Base-by-base conservation (phyloP, 2,797 vertebrate genomes). In the Hybognathus amarus region DNA sequence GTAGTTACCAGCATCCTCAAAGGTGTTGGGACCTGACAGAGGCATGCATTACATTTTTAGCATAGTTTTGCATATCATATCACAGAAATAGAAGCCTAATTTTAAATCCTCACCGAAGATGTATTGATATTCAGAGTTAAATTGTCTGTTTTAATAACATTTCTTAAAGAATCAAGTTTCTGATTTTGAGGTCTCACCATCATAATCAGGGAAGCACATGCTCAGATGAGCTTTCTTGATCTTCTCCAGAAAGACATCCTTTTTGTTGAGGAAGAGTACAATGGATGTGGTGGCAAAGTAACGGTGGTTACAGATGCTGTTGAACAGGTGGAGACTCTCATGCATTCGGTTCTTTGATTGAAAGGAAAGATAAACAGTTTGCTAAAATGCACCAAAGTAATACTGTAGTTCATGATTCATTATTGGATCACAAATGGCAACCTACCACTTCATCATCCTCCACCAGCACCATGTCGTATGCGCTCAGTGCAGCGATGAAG, bases 251-350 rank as follows among this genome's bases (percentile, higher is more conserved):
- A 99, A 99, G 76, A 99, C 97, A 0, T 99, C 98, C 88, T 99
- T 99, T 94, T 99, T 99, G 96, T 99, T 99, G 88, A 99, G 96
- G 93, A 99, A 99, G 87, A 99, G 97, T 82, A 99, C 97, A 0
- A 99, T 99, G 88, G 97, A 99, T 80, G 98, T 99, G 85, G 97
- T 82, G 85, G 96, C 96, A 0, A 99, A 99, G 93, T 99, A 99
- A 79, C 97, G 97, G 85, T 99, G 98, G 93, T 99, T 99, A 90
- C 97, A 99, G 94, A 99, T 99, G 86, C 98, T 99, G 92, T 99
- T 99, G 95, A 99, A 99, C 92, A 99, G 96, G 93, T 99, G 98
- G 90, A 99, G 95, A 91, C 97, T 99, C 93, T 99, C 98, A 0
- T 99, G 98, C 98, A 99, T 99, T 89, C 98, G 97, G 86, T 99